A percentile compares a stretch with the other conserved stretches of the same genome.
phyloP scores from a whole-genome alignment of 2,888 invertebrate genomes.

The Leptopterna dolabrata region DNA sequence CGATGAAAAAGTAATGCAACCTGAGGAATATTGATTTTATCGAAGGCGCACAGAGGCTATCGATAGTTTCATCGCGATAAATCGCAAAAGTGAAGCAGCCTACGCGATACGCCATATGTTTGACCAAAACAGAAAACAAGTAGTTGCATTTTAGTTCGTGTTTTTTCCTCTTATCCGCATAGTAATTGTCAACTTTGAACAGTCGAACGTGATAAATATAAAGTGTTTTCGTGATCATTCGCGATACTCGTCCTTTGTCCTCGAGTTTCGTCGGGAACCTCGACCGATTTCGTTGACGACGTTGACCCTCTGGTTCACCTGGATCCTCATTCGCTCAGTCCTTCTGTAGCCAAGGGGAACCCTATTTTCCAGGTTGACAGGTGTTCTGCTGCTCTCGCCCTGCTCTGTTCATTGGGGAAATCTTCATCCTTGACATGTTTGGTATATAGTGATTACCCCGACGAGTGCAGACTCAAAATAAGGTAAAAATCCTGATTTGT shows the following conservation, averaged over 20 bases:
- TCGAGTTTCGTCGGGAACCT: neutral
- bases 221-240: neutral
- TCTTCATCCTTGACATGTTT: neutral
- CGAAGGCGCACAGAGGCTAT: neutral
- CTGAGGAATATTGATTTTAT: slow-evolving; percentile 37
- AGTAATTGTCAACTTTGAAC: neutral
- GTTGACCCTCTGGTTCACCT: slow-evolving; percentile 3
- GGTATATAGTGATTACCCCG: neutral
- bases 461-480: neutral
- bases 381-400: neutral
- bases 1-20: no score
- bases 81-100: slow-evolving; percentile 21
- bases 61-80: slow-evolving; percentile 27
- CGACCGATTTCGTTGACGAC: slow-evolving; percentile 3
- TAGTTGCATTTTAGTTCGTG: neutral
- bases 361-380: neutral
- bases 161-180: neutral
- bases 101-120: slow-evolving; percentile 54
- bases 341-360: neutral
- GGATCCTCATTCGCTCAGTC: neutral
- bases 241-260: neutral
- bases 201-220: neutral
- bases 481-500: neutral
- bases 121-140: slow-evolving; percentile 53
- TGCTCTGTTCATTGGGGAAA: neutral